These are phyloP conservation scores for Paguma larvata DNA, from an alignment of 2,797 vertebrate species.

Conservation along the genomic window DNA sequence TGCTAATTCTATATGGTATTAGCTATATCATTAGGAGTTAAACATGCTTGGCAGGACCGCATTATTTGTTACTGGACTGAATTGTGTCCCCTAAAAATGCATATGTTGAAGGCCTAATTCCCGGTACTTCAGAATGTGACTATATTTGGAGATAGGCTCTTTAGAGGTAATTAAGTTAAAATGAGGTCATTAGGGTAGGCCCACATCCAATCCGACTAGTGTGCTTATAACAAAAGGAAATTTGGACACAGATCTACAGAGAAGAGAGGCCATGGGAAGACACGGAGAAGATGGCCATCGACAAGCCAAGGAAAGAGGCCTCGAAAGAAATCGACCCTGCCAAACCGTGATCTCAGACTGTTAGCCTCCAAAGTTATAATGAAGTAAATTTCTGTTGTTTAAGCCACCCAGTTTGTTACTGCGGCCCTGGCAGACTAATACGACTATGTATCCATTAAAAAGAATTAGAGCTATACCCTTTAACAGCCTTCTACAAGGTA, in stretches of 20 bases:
- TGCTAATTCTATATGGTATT: neutral
- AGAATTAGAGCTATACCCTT: neutral
- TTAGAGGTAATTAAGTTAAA: constrained; percentile 2
- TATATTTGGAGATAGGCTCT: neutral
- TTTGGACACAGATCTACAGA: neutral
- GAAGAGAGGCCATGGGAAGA: neutral
- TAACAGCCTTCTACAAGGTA: neutral
- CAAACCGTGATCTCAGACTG: neutral
- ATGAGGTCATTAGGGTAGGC: neutral
- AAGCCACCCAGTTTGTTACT: neutral
- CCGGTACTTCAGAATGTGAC: neutral
- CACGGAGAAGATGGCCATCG: neutral
- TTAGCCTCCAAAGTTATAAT: neutral
- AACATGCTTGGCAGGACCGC: neutral
- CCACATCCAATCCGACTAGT: neutral
- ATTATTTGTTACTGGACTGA: neutral
- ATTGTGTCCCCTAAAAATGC: neutral
- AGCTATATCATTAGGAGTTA: neutral
- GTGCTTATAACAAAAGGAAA: neutral
- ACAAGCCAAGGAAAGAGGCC: neutral
- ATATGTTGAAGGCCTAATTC: neutral
- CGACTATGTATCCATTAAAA: neutral
- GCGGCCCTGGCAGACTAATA: neutral
- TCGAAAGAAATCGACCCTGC: neutral
- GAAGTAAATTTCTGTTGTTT: neutral